Conservation (phyloP, 2,113 vertebrate species). For the Hypanus sabinus region DNA sequence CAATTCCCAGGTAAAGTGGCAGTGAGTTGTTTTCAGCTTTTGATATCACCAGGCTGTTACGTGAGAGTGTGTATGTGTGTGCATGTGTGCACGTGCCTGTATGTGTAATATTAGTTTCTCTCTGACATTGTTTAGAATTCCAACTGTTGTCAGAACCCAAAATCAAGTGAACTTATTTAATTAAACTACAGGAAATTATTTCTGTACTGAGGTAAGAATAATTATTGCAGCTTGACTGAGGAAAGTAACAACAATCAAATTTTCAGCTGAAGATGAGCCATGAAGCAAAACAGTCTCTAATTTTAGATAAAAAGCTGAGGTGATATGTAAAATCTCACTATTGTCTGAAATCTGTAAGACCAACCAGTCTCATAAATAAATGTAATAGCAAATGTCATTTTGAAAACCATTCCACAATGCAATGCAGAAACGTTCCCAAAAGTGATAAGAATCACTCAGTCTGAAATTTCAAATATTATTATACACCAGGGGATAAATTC, state of each 20-base stretch:
- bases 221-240: background rate
- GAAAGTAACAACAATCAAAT: background rate
- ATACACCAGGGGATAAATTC: background rate
- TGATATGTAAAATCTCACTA: background rate
- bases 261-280: background rate
- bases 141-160: background rate
- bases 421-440: background rate
- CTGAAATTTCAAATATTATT: background rate
- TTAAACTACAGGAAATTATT: background rate
- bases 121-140: background rate
- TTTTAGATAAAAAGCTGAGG: background rate
- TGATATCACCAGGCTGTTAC: background rate
- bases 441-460: background rate
- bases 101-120: no score
- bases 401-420: background rate
- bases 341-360: background rate
- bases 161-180: background rate
- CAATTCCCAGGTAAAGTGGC: background rate
- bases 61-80: background rate
- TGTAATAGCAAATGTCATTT: background rate
- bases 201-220: background rate
- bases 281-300: background rate
- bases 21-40: background rate
- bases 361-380: background rate
- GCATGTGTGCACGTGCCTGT: no score